phyloP scores from a whole-genome alignment of 2,888 invertebrate species.

The Acronicta alni region DNA sequence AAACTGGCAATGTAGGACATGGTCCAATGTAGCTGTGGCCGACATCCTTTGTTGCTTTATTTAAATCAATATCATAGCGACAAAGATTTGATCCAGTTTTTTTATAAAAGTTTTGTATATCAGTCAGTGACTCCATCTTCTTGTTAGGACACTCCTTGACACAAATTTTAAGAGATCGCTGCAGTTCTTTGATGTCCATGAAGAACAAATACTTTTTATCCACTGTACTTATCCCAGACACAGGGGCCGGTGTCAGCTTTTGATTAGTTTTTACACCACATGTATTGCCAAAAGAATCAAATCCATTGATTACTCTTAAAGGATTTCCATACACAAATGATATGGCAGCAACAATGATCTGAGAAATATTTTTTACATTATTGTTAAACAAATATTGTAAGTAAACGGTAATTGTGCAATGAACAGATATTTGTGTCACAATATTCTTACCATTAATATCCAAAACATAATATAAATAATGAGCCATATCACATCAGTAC shows the following conservation, averaged over 20 bases:
- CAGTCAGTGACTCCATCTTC: constrained; percentile 90
- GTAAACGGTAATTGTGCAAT: too few relatives aligned
- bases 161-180: constrained; percentile 95
- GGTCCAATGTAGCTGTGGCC: constrained; percentile 90
- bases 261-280: constrained; percentile 95
- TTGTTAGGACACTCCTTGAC: constrained; percentile 95
- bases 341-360: constrained; percentile 95
- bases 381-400: neutral
- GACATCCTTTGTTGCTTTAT: constrained; percentile 80
- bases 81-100: constrained; percentile 94
- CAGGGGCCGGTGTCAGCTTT: constrained; percentile 91
- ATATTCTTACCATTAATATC: constrained; percentile 93
- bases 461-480: constrained; percentile 94
- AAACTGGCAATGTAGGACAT: constrained; percentile 94
- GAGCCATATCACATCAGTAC: constrained; percentile 95
- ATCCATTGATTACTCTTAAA: constrained; percentile 95
- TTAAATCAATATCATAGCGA: constrained; percentile 91
- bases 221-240: constrained; percentile 94
- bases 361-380: constrained; percentile 9
- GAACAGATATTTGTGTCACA: neutral
- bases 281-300: constrained; percentile 98
- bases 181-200: constrained; percentile 93
- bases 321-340: constrained; percentile 97
- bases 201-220: constrained; percentile 95
- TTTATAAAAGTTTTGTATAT: constrained; percentile 92